These are phyloP conservation scores for Meteorus cinctellus DNA, from an alignment of 2,888 invertebrate species.

Conservation along the genomic window DNA sequence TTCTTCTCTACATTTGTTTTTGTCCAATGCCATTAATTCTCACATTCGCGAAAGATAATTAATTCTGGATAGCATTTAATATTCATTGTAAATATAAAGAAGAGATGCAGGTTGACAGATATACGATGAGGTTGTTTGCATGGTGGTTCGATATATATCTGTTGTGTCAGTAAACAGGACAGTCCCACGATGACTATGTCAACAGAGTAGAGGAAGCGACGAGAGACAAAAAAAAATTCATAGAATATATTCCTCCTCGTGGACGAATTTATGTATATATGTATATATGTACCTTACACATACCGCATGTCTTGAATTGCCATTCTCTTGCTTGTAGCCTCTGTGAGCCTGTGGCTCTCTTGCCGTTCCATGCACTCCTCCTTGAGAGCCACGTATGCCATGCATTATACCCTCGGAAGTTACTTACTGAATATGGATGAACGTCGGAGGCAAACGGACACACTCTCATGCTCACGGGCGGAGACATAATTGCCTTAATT, in stretches of 20 bases:
- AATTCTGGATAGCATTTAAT: neutral
- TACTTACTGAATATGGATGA: conserved; percentile 71
- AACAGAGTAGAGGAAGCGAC: conserved; percentile 38
- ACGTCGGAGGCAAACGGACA: conserved; percentile 65
- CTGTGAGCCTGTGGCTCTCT: neutral
- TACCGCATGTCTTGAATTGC: neutral
- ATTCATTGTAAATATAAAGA: neutral
- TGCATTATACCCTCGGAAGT: conserved; percentile 50
- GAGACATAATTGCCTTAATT: conserved; percentile 74
- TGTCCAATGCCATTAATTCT: conserved; percentile 31
- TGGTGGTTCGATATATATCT: neutral
- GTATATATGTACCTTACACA: neutral
- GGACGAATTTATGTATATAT: neutral
- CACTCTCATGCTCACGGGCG: conserved; percentile 71
- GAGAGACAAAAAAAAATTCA: conserved; percentile 4
- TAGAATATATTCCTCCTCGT: neutral
- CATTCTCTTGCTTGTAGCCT: neutral
- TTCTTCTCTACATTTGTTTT: conserved; percentile 33
- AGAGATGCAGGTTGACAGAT: neutral
- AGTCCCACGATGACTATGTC: conserved; percentile 63
- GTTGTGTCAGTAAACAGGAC: conserved; percentile 52
- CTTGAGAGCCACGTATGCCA: conserved; percentile 18
- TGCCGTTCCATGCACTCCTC: conserved; percentile 2
- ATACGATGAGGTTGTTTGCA: neutral
- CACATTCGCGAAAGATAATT: neutral